Percentiles rank a stretch among this genome's conserved stretches.
phyloP scores from a whole-genome alignment of 2,888 invertebrate species.

The Aphidoletes aphidimyza region DNA sequence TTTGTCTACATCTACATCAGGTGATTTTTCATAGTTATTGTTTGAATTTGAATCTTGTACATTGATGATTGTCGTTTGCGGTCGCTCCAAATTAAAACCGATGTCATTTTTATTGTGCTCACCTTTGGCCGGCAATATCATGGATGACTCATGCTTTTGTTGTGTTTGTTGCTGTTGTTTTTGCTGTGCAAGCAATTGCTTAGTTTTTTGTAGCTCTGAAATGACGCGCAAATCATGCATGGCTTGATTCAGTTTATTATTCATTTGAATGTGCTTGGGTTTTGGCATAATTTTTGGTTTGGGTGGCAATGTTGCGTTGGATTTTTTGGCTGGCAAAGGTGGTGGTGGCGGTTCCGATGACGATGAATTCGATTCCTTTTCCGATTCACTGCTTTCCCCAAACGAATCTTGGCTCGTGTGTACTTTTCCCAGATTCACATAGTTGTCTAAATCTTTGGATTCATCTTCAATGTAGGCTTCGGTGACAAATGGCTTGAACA shows the following conservation, averaged over 20 bases:
- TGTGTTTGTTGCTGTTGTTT: slow-evolving; percentile 59
- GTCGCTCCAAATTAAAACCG: neutral
- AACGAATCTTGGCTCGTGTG: slow-evolving; percentile 74
- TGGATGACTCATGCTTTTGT: slow-evolving; percentile 65
- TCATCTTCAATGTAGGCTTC: slow-evolving; percentile 84
- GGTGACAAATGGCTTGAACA: slow-evolving; percentile 83
- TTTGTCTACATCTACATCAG: neutral
- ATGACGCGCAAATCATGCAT: slow-evolving; percentile 65
- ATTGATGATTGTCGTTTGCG: slow-evolving; percentile 49
- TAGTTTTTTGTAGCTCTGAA: slow-evolving; percentile 57
- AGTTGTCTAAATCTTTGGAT: slow-evolving; percentile 82
- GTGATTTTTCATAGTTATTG: neutral
- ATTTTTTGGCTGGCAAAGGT: slow-evolving; percentile 65
- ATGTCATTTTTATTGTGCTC: neutral
- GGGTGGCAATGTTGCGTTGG: slow-evolving; percentile 65
- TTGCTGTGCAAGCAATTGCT: slow-evolving; percentile 57
- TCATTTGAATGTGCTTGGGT: slow-evolving; percentile 61
- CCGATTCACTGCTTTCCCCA: slow-evolving; percentile 65
- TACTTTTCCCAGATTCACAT: slow-evolving; percentile 77
- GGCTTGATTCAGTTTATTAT: slow-evolving; percentile 64
- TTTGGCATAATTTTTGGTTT: slow-evolving; percentile 71
- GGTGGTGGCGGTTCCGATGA: slow-evolving; percentile 62
- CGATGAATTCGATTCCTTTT: slow-evolving; percentile 52
- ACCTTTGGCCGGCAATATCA: slow-evolving; percentile 58
- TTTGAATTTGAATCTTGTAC: slow-evolving; percentile 21